These are phyloP conservation scores for Brachystomella parvula DNA, from an alignment of 1,140 invertebrate species.

Conservation along the genomic window DNA sequence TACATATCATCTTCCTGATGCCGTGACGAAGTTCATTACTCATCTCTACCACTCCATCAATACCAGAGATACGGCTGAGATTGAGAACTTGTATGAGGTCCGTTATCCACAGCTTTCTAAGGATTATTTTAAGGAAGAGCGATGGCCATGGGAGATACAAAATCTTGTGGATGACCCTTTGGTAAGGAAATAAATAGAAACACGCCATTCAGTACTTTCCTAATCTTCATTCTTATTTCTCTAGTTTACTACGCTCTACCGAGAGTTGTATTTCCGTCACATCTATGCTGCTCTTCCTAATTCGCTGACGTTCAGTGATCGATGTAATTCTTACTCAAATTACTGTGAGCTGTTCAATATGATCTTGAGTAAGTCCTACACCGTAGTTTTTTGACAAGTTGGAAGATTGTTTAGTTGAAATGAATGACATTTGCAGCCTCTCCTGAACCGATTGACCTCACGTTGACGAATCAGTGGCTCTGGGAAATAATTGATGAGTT, in stretches of 20 bases:
- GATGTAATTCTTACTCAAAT: constrained; percentile 93
- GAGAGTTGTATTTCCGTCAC: constrained; percentile 94
- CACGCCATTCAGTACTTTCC: background rate
- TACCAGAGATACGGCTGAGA: constrained; percentile 34
- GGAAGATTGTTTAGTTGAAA: constrained; percentile 19
- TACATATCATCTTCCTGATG: constrained; percentile 33
- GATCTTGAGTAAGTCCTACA: constrained; percentile 60
- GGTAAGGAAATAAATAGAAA: constrained; percentile 16
- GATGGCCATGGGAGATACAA: constrained; percentile 32
- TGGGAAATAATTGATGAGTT: constrained; percentile 99
- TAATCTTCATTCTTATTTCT: constrained; percentile 19
- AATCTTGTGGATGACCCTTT: constrained; percentile 33
- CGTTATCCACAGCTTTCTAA: constrained; percentile 35
- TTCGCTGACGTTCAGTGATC: constrained; percentile 79
- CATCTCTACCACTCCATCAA: constrained; percentile 37
- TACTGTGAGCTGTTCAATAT: constrained; percentile 97
- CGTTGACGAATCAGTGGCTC: constrained; percentile 96
- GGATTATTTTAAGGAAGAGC: constrained; percentile 38
- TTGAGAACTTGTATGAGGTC: constrained; percentile 38
- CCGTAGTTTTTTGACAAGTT: constrained; percentile 9
- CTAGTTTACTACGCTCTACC: constrained; percentile 86
- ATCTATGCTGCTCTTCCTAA: constrained; percentile 83
- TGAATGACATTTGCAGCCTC: constrained; percentile 50
- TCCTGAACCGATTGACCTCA: constrained; percentile 77
- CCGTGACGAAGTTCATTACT: constrained; percentile 36